These are phyloP conservation scores for Astropecten irregularis DNA, from an alignment of 53 echinoderm and acorn worm species.

Conservation along the genomic window DNA sequence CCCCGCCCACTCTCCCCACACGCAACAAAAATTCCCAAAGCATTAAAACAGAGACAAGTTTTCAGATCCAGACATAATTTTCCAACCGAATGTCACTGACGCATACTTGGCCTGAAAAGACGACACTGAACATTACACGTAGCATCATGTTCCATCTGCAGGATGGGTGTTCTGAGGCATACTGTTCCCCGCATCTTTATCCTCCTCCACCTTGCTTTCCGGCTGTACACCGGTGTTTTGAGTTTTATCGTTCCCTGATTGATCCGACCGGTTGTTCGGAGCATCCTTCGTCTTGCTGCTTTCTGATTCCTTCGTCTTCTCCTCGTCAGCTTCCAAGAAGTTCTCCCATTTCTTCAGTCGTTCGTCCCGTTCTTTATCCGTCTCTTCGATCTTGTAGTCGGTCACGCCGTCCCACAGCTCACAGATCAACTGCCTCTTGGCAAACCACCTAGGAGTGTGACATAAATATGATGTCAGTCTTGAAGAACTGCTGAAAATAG, in stretches of 20 bases:
- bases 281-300: neutral
- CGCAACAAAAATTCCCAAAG: too few relatives aligned
- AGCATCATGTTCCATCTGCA: slow-evolving; percentile 29
- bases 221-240: slow-evolving; percentile 2
- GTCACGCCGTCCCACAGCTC: slow-evolving; percentile 92
- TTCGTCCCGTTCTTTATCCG: slow-evolving; percentile 88
- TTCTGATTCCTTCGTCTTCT: neutral
- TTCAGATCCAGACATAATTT: too few relatives aligned
- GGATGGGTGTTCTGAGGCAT: slow-evolving; percentile 13
- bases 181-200: slow-evolving; percentile 23
- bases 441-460: slow-evolving; percentile 81
- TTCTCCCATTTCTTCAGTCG: slow-evolving; percentile 89
- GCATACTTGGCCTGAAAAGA: too few relatives aligned
- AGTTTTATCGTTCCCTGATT: neutral
- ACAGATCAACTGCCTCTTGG: slow-evolving; percentile 72
- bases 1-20: too few relatives aligned
- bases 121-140: too few relatives aligned
- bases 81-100: too few relatives aligned
- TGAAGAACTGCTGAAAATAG: too few relatives aligned
- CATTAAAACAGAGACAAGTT: too few relatives aligned
- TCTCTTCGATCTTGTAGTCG: slow-evolving; percentile 96
- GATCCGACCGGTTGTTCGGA: neutral
- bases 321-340: slow-evolving; percentile 71
- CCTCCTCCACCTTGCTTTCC: neutral
- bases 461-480: neutral